Conservation (phyloP, 2,113 vertebrate species). For the Leptobrachium ailaonicum region DNA sequence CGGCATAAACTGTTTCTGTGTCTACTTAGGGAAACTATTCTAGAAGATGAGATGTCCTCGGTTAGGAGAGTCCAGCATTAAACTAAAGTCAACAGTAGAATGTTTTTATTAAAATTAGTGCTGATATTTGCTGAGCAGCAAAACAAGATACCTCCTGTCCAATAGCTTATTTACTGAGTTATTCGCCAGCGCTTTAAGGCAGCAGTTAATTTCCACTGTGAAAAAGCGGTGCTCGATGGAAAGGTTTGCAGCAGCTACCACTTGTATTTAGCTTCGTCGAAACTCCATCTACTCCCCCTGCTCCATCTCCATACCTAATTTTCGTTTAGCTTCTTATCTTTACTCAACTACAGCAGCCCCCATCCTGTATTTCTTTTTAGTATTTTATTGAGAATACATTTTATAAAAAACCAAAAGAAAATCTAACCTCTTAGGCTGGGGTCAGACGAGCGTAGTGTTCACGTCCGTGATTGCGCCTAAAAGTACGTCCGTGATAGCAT, state of each 20-base stretch:
- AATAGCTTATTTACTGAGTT: conserved; percentile 53
- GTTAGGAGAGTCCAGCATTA: conserved; percentile 11
- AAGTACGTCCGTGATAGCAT: too few relatives aligned
- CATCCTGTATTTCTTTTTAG: too few relatives aligned
- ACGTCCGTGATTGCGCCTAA: too few relatives aligned
- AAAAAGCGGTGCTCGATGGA: background rate
- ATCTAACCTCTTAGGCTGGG: too few relatives aligned
- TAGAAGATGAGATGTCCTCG: background rate
- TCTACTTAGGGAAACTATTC: background rate
- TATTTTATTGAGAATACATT: too few relatives aligned
- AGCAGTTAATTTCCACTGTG: conserved; percentile 53
- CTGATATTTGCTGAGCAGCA: conserved; percentile 11
- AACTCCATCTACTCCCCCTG: too few relatives aligned
- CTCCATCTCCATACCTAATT: too few relatives aligned
- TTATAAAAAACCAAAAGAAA: too few relatives aligned
- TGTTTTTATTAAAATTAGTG: conserved; percentile 28
- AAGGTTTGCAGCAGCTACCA: background rate
- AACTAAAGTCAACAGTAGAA: background rate
- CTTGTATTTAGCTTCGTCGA: too few relatives aligned
- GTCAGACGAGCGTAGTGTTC: too few relatives aligned
- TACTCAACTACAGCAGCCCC: too few relatives aligned
- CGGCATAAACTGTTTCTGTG: background rate
- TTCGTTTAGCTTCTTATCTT: too few relatives aligned
- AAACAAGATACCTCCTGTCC: conserved; percentile 53
- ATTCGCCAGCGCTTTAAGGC: conserved; percentile 58